Evolutionary conservation across 1,140 invertebrate genomes (phyloP), one percentile per base, ranked within the genome.

Genomic region (Platyscapa corneri): DNA sequence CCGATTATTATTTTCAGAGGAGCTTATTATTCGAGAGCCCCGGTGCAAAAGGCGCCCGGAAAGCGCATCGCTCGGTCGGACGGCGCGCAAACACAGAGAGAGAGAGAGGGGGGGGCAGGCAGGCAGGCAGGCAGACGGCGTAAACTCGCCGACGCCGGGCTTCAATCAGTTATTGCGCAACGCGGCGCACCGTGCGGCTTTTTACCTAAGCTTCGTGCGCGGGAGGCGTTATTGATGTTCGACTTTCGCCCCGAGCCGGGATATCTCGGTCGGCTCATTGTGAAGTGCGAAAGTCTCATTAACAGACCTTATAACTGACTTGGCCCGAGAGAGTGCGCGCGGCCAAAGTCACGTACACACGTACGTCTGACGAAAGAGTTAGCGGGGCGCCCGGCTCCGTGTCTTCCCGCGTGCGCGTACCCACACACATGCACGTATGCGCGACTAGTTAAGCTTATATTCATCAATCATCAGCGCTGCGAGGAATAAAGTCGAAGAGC

Each of bases 271-370:
- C 46, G 39, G 37, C 70, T 76, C 72, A 76, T 82, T 85, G 77
- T 76, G 42, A 67, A 42, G 79, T 86, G 72, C 84, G 53, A 86
- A 56, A 82, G 70, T 77, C 79, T 86, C 84, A 82, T 86, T 86
- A 86, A 67, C 67, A 20, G 77, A 74, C 34, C 27, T 72, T 79
- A 30, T 8, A 30, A 53, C 39, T 18, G 39, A 42, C 7, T 49
- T 30, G 27, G 12, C 1, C n/a, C n/a, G n/a, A n/a, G n/a, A n/a
- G 39, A 32, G 30, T 27, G 65, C 14, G 37, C 10, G 12, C 20
- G 27, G 12, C 6, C 1, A 67, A 42, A 74, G 34, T 75, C 53
- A 76, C 67, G n/a, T 72, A 56, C n/a, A 8, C 72, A n/a, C 42
- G n/a, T 65, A 30, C 23, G 32, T 74, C 67, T 60, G 79, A 42